A percentile compares a stretch with the other conserved stretches of the same genome.
phyloP scores from a whole-genome alignment of 2,797 vertebrate genomes.

The Sciurus carolinensis region DNA sequence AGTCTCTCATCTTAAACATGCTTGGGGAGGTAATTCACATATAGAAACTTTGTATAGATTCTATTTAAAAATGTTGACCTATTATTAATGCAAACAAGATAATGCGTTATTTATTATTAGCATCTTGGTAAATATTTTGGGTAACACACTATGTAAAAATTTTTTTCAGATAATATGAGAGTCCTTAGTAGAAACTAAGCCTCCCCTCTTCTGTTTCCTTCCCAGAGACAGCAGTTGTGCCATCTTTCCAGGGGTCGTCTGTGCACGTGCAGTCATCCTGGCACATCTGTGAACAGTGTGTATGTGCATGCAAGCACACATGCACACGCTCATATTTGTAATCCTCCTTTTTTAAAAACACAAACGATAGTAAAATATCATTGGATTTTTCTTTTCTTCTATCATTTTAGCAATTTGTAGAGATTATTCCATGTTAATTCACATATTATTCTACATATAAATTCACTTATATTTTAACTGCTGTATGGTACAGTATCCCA shows the following conservation, averaged over 20 bases:
- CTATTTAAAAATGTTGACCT: not conserved
- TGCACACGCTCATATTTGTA: not conserved
- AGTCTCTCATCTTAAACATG: not conserved
- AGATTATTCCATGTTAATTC: not conserved
- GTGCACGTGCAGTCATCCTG: not conserved
- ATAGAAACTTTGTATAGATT: not conserved
- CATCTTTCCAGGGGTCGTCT: not conserved
- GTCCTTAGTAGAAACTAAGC: not conserved
- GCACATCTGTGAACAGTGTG: not conserved
- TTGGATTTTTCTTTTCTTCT: slow-evolving; percentile 7
- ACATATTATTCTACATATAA: not conserved
- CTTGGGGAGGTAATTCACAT: not conserved
- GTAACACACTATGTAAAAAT: not conserved
- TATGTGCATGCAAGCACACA: not conserved
- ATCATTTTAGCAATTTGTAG: not conserved
- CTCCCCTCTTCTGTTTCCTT: not conserved
- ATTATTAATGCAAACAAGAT: not conserved
- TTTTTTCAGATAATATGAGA: not conserved
- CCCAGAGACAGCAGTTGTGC: not conserved
- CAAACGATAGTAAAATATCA: not conserved
- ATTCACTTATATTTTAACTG: slow-evolving; percentile 7
- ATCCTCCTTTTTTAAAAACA: slow-evolving; percentile 35
- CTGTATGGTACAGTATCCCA: not conserved
- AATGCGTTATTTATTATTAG: not conserved
- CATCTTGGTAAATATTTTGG: not conserved